These are phyloP conservation scores for Ceriagrion tenellum DNA, from an alignment of 2,888 invertebrate species.

Conservation along the genomic window DNA sequence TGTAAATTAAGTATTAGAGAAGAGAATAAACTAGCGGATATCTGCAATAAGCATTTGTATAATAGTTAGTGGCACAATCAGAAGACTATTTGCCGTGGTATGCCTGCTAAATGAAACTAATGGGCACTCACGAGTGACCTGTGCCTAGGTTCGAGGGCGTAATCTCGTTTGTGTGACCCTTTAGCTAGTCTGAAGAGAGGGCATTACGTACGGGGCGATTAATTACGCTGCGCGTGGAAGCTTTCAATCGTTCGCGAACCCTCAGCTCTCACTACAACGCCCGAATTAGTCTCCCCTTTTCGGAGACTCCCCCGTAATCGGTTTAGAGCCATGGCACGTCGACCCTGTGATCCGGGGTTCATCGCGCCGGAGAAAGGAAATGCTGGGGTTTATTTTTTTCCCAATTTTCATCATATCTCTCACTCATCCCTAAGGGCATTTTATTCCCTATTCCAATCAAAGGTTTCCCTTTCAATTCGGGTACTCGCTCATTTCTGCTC, in stretches of 20 bases:
- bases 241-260: neutral
- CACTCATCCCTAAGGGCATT: neutral
- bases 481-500: neutral
- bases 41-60: too few species aligned
- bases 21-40: too few species aligned
- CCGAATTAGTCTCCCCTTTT: neutral
- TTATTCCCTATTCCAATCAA: neutral
- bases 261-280: neutral
- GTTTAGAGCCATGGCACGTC: too few species aligned
- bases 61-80: too few species aligned
- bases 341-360: too few species aligned
- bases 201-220: neutral
- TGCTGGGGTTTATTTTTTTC: neutral
- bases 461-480: neutral
- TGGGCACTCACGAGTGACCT: too few species aligned
- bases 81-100: too few species aligned
- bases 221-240: neutral
- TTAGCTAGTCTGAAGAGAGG: neutral
- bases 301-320: too few species aligned
- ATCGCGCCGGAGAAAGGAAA: neutral
- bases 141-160: too few species aligned
- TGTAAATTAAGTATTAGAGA: too few species aligned
- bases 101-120: too few species aligned
- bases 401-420: neutral
- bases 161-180: too few species aligned